Evolutionary conservation across 30 jellyfish, hydroid and myxozoan genomes (phyloP).

Genomic region (Cassiopea xamachana): DNA sequence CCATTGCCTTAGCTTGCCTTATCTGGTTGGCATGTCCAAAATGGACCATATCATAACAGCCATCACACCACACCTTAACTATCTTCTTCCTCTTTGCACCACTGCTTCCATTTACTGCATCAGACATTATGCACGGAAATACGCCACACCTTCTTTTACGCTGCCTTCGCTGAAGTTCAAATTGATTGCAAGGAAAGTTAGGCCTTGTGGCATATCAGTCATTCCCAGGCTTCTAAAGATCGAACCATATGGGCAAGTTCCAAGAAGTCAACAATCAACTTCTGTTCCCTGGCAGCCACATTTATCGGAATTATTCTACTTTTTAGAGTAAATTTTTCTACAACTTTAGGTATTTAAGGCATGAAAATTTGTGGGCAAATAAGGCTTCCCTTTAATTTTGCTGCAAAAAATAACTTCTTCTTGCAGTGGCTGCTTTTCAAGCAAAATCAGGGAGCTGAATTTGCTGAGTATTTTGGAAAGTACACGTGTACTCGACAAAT

Average conservation of each 20-base stretch:
- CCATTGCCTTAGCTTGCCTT: constrained; percentile 97
- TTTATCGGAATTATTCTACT: too few relatives aligned
- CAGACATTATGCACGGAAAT: constrained; percentile 15
- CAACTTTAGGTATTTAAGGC: too few relatives aligned
- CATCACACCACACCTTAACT: constrained; percentile 97
- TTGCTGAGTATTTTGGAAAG: too few relatives aligned
- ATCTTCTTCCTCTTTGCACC: constrained; percentile 44
- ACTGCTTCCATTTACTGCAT: constrained; percentile 34
- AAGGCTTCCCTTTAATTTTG: too few relatives aligned
- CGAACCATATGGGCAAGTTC: constrained; percentile 2
- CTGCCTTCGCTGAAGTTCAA: background rate
- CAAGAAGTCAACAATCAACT: too few relatives aligned
- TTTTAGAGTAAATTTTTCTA: too few relatives aligned
- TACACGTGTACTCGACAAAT: too few relatives aligned
- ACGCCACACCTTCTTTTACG: constrained; percentile 1
- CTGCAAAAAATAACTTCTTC: too few relatives aligned
- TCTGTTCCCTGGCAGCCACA: too few relatives aligned
- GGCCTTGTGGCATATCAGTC: background rate
- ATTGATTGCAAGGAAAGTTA: background rate
- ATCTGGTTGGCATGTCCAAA: constrained; percentile 99
- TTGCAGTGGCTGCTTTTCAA: too few relatives aligned
- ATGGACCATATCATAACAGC: constrained; percentile 98
- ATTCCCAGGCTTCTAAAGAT: background rate
- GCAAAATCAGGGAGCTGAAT: too few relatives aligned
- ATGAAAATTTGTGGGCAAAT: too few relatives aligned